These are phyloP conservation scores for Goniozus legneri DNA, from an alignment of 1,140 invertebrate species.

Conservation along the genomic window DNA sequence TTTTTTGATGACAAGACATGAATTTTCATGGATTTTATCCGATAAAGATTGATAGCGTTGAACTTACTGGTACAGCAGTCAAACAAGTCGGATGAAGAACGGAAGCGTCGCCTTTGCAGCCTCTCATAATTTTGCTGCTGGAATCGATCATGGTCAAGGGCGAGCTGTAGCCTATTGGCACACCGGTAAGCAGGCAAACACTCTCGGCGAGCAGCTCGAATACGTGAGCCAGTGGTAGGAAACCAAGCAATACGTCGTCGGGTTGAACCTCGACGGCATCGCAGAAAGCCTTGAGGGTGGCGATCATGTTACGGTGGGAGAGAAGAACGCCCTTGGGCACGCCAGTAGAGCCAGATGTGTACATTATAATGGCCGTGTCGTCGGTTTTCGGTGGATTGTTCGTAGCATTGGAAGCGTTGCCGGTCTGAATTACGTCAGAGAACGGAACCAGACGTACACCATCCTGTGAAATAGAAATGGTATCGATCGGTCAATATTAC, in stretches of 20 bases:
- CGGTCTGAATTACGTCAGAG: conserved; percentile 33
- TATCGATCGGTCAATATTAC: too few relatives aligned
- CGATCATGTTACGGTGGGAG: conserved; percentile 89
- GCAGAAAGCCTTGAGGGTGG: conserved; percentile 83
- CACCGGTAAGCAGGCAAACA: conserved; percentile 73
- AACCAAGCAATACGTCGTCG: conserved; percentile 88
- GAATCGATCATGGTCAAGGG: conserved; percentile 93
- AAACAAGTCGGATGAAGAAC: conserved; percentile 90
- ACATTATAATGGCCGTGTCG: conserved; percentile 93
- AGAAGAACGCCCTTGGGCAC: conserved; percentile 82
- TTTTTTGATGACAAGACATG: too few relatives aligned
- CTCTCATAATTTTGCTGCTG: conserved; percentile 92
- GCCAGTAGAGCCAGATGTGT: conserved; percentile 92
- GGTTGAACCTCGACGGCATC: conserved; percentile 69
- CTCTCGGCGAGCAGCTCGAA: conserved; percentile 86
- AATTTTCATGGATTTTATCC: too few relatives aligned
- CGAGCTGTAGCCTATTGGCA: conserved; percentile 95
- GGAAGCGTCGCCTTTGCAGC: conserved; percentile 86
- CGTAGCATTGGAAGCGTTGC: conserved; percentile 36
- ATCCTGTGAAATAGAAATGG: conserved; percentile 25
- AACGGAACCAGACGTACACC: conserved; percentile 37
- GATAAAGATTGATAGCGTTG: too few relatives aligned
- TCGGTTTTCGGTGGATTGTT: conserved; percentile 60
- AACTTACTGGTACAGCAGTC: conserved; percentile 87
- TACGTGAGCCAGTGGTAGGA: conserved; percentile 95